Base-by-base conservation (phyloP, 2,113 vertebrate genomes). In the Phalacrocorax brasilianus region DNA sequence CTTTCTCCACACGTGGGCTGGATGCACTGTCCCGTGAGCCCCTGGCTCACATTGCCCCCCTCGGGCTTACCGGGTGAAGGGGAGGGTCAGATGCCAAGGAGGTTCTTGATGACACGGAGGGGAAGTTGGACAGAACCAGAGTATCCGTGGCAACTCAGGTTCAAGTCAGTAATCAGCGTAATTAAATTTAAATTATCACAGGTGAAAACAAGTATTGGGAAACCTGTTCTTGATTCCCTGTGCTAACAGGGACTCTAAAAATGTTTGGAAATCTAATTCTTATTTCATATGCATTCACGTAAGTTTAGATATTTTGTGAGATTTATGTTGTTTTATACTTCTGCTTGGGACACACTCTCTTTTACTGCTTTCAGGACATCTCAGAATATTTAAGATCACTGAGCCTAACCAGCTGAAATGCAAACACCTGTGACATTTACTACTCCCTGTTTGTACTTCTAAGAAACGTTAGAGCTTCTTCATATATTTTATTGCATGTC, bases 341-440 rank as follows among this genome's bases (percentile, higher is more conserved):
- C 16, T 0, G 0, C 7, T 87, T 77, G 18, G 13, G 13, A 24
- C 14, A 59, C 2, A 8, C 2, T 30, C 4, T n/a, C 14, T 47
- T 59, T 71, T 3, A 5, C 44, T 19, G 2, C 7, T 88, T 65
- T 59, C n/a, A 27, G 32, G 16, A n/a, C 75, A 50, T 44, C 20
- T 94, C 44, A 49, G 18, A 42, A 11, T 61, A 23, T 45, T 88
- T 74, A 45, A 44, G 49, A 61, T 40, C 27, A 42, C 28, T 62
- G 49, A 77, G 11, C 53, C 5, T 42, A 32, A 17, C 4, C 22
- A 44, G 28, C 2, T 71, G 28, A 78, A 72, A 47, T 45, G 4
- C 6, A 76, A 66, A 68, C 4, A 66, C 6, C 8, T 50, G 50
- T 90, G 24, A 53, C 2, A 28, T 72, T 82, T 33, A 61, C 7